Evolutionary conservation across 92 coral and sea anemone genomes (phyloP).

Genomic region (Meandrina meandrites): DNA sequence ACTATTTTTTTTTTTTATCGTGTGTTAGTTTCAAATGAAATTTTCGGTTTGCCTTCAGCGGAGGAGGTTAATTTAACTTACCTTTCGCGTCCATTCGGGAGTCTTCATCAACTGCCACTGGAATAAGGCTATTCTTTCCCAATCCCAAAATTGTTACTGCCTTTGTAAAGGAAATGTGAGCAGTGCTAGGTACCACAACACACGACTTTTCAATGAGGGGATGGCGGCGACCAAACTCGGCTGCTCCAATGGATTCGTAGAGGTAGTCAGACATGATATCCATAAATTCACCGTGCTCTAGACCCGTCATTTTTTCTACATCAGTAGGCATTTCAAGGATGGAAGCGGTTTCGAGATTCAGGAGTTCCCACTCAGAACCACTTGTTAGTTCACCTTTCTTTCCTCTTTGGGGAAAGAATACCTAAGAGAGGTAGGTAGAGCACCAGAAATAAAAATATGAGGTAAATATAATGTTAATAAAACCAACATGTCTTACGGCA

Average conservation of each 20-base stretch:
- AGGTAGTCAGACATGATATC: constrained; percentile 56
- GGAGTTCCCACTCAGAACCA: constrained; percentile 80
- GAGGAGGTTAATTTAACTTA: too few relatives aligned
- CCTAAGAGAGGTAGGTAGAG: neutral
- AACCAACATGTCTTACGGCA: too few relatives aligned
- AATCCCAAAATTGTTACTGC: constrained; percentile 76
- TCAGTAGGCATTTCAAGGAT: constrained; percentile 58
- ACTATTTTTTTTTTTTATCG: too few relatives aligned
- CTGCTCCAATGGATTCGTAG: constrained; percentile 64
- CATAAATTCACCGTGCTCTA: constrained; percentile 37
- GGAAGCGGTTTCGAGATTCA: constrained; percentile 73
- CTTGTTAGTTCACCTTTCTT: constrained; percentile 44
- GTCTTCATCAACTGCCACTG: constrained; percentile 62
- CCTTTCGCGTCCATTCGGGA: constrained; percentile 69
- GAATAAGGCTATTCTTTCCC: constrained; percentile 65
- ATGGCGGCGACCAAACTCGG: constrained; percentile 56
- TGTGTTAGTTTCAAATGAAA: neutral
- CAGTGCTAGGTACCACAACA: constrained; percentile 65
- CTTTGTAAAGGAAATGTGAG: constrained; percentile 81
- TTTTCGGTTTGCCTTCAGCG: too few relatives aligned
- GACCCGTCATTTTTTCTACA: constrained; percentile 24
- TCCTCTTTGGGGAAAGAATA: constrained; percentile 61
- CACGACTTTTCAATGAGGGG: constrained; percentile 59
- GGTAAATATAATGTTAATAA: neutral
- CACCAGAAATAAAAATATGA: too few relatives aligned